Conservation (phyloP, 64 coral and sea anemone species). For the Stylophora pistillata region DNA sequence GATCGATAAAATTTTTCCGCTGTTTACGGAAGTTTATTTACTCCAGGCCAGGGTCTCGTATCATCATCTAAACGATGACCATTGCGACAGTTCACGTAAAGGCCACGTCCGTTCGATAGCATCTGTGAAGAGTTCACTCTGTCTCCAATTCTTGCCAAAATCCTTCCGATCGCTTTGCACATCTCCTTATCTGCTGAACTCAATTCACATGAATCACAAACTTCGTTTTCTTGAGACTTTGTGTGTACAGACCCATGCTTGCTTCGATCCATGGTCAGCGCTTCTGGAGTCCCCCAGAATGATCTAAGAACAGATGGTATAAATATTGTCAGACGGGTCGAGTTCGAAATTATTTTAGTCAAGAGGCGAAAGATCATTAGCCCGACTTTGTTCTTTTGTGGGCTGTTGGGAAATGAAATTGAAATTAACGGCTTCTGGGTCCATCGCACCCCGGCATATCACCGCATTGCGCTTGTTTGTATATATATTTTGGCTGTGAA, state of each 20-base stretch:
- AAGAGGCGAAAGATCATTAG: neutral
- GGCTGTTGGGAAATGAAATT: neutral
- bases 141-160: constrained; percentile 55
- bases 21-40: constrained; percentile 55
- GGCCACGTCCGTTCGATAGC: constrained; percentile 8
- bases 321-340: neutral
- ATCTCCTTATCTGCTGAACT: constrained; percentile 41
- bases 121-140: neutral
- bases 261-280: neutral
- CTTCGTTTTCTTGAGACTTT: neutral
- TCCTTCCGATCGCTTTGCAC: constrained; percentile 26
- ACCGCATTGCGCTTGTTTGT: neutral
- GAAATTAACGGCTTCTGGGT: neutral
- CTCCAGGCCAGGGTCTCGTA: neutral
- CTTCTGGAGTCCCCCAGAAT: neutral
- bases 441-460: neutral
- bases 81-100: neutral
- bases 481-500: neutral
- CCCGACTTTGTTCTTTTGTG: neutral
- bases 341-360: constrained; percentile 14
- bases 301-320: neutral
- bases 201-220: neutral
- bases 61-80: neutral
- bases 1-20: neutral
- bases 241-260: neutral